Conservation (phyloP, 1,140 invertebrate genomes). For the Helicoverpa armigera region DNA sequence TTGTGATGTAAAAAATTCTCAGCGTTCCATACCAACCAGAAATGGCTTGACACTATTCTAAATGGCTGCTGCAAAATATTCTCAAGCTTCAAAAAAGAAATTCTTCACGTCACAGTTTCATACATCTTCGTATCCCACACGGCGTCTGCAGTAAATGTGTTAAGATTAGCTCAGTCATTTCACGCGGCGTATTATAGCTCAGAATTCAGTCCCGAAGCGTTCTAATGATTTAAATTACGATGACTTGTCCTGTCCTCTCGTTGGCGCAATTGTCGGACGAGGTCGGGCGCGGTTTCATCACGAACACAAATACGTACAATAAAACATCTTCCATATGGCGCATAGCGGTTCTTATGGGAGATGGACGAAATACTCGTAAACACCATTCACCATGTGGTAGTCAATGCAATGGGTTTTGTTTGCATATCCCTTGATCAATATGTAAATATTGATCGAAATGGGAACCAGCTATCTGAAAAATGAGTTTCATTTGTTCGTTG, state of each 20-base stretch:
- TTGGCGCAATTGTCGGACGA: conserved; percentile 78
- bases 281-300: conserved; percentile 79
- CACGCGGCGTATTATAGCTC: conserved; percentile 4
- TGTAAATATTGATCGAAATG: no score
- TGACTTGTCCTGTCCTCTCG: conserved; percentile 74
- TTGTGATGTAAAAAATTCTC: not conserved
- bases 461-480: not conserved
- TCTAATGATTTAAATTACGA: conserved; percentile 78
- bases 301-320: conserved; percentile 71
- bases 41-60: no score
- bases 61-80: no score
- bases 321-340: conserved; percentile 63
- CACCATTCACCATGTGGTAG: conserved; percentile 22
- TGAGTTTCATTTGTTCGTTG: not conserved
- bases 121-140: not conserved
- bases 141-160: not conserved
- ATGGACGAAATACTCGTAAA: conserved; percentile 15
- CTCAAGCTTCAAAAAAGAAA: no score
- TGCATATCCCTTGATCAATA: conserved; percentile 6
- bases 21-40: not conserved
- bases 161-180: conserved; percentile 26
- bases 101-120: not conserved
- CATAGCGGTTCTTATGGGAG: conserved; percentile 24
- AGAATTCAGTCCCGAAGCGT: conserved; percentile 38
- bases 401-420: conserved; percentile 7